Evolutionary conservation across 2,113 vertebrate species (phyloP), one percentile per base, ranked within the genome.

Genomic region (Fregata magnificens): DNA sequence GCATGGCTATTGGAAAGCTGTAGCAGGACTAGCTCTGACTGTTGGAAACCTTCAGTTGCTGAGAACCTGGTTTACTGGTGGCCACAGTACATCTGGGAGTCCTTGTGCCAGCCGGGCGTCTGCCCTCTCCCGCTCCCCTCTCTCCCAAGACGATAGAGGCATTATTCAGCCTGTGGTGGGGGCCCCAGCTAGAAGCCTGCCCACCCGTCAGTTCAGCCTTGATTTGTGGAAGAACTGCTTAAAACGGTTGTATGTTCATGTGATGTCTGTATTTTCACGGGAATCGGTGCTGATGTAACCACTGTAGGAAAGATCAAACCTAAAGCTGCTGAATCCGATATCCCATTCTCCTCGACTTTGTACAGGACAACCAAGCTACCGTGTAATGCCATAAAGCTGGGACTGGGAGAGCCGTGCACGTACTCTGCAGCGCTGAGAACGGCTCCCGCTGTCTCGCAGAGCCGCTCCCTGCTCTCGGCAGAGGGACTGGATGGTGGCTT

Each of bases 111-210:
- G 2, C 10, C 1, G 1, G 20, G 25, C 3, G 4, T 4, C 10
- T 1, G 2, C 16, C 24, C 15, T 14, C 13, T n/a, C n/a, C 26
- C 1, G 0, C 16, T 80, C 4, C n/a, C 31, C 14, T n/a, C 44
- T 45, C 42, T 49, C 47, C 58, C 65, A 18, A 6, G 77, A 42
- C 0, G 21, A 8, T 6, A 26, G 13, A 38, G 47, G 31, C 20
- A 2, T 31, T 18, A 34, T 11, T 15, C 47, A 63, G 67, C 31
- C 49, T 26, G 7, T 18, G 44, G 49, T 0, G 16, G 55, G 42
- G 38, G 59, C 20, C 62, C 36, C 2, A 1, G 32, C 47, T 34
- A 15, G 40, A 26, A n/a, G 49, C 32, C 55, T 22, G 10, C 53
- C 45, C 9, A 11, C 47, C n/a, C 11, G 0, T 7, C 69, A 8